These are phyloP conservation scores for Heliothis peltigera DNA, from an alignment of 2,888 invertebrate genomes.

Conservation along the genomic window DNA sequence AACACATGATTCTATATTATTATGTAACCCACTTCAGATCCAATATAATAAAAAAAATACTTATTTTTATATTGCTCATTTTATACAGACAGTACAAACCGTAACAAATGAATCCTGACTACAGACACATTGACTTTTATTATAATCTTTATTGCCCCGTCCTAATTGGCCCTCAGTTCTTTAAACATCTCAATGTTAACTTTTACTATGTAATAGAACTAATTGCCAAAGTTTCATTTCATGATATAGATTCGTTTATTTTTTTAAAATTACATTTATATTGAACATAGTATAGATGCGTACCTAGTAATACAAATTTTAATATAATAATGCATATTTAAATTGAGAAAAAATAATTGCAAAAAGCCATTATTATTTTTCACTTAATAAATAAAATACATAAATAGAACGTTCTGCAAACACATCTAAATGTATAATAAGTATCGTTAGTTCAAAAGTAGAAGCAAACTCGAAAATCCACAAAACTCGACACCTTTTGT, in stretches of 20 bases:
- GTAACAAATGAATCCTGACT: slow-evolving; percentile 46
- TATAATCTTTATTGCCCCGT: slow-evolving; percentile 50
- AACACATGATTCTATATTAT: no score
- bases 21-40: neutral
- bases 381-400: slow-evolving; percentile 2
- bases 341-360: no score
- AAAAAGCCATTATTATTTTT: no score
- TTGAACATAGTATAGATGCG: no score
- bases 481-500: slow-evolving; percentile 50
- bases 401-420: slow-evolving; percentile 16
- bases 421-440: slow-evolving; percentile 34
- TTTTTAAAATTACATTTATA: no score
- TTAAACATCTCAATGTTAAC: slow-evolving; percentile 46
- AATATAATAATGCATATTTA: no score
- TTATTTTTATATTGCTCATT: slow-evolving; percentile 32
- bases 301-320: no score
- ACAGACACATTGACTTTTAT: slow-evolving; percentile 54
- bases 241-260: slow-evolving; percentile 17
- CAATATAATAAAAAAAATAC: neutral
- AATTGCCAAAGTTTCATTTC: slow-evolving; percentile 41
- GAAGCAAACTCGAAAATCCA: slow-evolving; percentile 27
- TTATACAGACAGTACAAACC: slow-evolving; percentile 32
- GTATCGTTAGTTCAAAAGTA: slow-evolving; percentile 20
- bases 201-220: slow-evolving; percentile 48
- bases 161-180: slow-evolving; percentile 52